Base-by-base conservation (phyloP, 2,888 invertebrate genomes). In the Rutpela maculata region DNA sequence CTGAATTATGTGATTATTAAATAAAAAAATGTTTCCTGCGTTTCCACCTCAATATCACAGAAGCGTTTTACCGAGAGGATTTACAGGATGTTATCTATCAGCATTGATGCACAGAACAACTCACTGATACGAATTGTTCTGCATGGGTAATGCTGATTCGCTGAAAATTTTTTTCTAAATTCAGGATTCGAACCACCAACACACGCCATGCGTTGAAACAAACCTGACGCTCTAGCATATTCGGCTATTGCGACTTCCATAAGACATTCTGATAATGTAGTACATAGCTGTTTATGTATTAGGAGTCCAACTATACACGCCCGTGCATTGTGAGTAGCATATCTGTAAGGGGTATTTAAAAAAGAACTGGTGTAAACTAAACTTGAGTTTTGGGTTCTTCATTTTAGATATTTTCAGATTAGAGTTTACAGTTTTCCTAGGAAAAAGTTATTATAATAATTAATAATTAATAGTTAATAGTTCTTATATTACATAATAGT, bases 11-110 rank as follows among this genome's bases (percentile, higher is more conserved):
- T n/a, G n/a, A n/a, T n/a, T n/a, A n/a, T n/a, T 26, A 73, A 66
- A 68, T 57, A 74, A 74, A 83, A 84, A 84, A 81, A 75, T 85
- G 85, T 85, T 79, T 80, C 76, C 83, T 83, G 85, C 83, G 81
- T 85, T 85, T 85, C 85, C 85, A 82, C 82, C 82, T 81, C 84
- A 71, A 78, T 71, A 81, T 74, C 79, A 65, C 81, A 82, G 75
- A 80, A 81, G 59, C 79, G 80, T 60, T 67, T 78, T 77, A 78
- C 76, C 80, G 82, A 84, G 80, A 85, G 85, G 85, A 85, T 84
- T 84, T 66, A 82, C 84, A 84, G 84, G 80, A 76, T 68, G 75
- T 82, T 79, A 81, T 85, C 74, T 85, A 75, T 82, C 85, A 85
- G 84, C 82, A 84, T 78, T 82, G 80, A 80, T 82, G 84, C 84